Base-by-base conservation (phyloP, 2,113 vertebrate genomes). In the Pomatorhinus ruficollis region DNA sequence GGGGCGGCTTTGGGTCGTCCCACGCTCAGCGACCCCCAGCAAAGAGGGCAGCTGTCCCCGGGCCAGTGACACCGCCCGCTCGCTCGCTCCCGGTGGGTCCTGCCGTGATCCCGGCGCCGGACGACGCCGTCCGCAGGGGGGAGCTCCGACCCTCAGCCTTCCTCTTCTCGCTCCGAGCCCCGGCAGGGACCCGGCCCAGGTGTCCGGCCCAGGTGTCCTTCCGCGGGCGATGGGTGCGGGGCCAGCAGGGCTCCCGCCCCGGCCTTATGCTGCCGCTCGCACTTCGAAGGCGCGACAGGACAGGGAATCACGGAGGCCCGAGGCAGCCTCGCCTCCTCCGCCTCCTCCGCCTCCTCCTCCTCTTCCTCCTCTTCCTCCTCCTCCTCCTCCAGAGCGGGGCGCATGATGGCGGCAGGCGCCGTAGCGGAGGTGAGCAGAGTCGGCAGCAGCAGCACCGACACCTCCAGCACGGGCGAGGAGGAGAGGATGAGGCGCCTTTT, bases 401-500 rank as follows among this genome's bases (percentile, higher is more conserved):
- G 76, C 96, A 94, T 97, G 97, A 98, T 98, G 98, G 98, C 98
- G 98, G 97, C 98, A 35, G 96, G 96, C 13, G 96, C 94, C 23
- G 93, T 57, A 21, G 91, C 57, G 27, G 97, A 83, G 81, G 92
- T 42, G 22, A 97, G 97, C 92, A 97, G 98, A 54, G 87, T 86
- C 19, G 90, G 96, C 28, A 87, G 98, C 75, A 88, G 97, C 87
- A 98, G 98, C 96, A 98, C 98, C 91, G 98, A 98, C 83, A 98
- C 98, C 39, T 98, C 98, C 70, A 98, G 98, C 95, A 98, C 98
- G 8, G 97, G 98, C n/a, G 98, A 99, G 91, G 98, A 98, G 94
- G 98, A 99, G 96, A 95, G 97, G 93, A 97, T 98, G 97, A 97
- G 94, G 95, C 97, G 98, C 80, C 97, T 98, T 50, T 99, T 99